phyloP scores from a whole-genome alignment of 2,113 vertebrate genomes.

The Hippocampus comes region DNA sequence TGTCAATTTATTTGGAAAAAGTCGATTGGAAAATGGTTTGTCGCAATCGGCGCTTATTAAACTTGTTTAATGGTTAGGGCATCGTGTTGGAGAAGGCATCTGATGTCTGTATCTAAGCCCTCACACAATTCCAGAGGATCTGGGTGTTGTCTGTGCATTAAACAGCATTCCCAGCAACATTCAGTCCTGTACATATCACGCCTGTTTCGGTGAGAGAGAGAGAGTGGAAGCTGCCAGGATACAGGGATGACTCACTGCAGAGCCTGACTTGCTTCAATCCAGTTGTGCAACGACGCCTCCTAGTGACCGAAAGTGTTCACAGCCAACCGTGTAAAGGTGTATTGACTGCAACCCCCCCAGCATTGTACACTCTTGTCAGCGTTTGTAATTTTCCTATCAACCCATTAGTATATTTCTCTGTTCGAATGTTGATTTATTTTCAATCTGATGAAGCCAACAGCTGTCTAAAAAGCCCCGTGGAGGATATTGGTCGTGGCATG shows the following conservation, averaged over 20 bases:
- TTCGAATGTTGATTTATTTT: slow-evolving; percentile 8
- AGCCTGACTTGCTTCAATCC: slow-evolving; percentile 6
- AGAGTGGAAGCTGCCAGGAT: slow-evolving; percentile 12
- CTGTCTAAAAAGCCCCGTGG: slow-evolving; percentile 43
- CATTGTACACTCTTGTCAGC: slow-evolving; percentile 2
- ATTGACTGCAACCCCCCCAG: slow-evolving; percentile 13
- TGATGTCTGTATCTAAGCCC: background rate
- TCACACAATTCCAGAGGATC: background rate
- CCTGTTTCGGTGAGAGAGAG: slow-evolving; percentile 14
- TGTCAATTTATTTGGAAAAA: slow-evolving; percentile 68
- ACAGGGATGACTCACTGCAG: slow-evolving; percentile 39
- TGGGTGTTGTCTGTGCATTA: background rate
- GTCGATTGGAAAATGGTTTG: slow-evolving; percentile 69
- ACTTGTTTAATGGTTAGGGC: slow-evolving; percentile 59
- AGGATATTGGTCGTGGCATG: slow-evolving; percentile 65
- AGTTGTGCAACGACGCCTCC: slow-evolving; percentile 60
- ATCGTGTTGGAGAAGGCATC: slow-evolving; percentile 26
- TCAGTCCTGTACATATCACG: slow-evolving; percentile 24
- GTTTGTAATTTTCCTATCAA: slow-evolving; percentile 1
- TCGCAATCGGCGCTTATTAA: slow-evolving; percentile 60
- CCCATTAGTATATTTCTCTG: background rate
- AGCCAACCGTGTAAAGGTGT: background rate
- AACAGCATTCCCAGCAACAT: slow-evolving; percentile 5
- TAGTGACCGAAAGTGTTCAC: slow-evolving; percentile 48
- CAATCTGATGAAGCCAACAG: slow-evolving; percentile 3